Evolutionary conservation across 2,113 vertebrate genomes (phyloP).

Genomic region (Sisor rabdophorus): DNA sequence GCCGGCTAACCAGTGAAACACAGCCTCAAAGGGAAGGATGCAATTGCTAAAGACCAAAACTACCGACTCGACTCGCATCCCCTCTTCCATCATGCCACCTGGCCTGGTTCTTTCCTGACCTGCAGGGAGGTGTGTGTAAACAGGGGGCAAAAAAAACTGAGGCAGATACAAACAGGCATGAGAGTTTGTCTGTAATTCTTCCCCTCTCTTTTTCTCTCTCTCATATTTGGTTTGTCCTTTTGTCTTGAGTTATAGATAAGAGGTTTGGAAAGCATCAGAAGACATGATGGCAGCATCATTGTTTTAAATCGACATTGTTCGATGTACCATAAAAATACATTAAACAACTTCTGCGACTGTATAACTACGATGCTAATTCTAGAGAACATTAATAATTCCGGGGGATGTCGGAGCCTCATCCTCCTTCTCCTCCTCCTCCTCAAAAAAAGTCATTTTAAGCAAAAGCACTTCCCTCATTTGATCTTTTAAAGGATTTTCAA

Average conservation of each 20-base stretch:
- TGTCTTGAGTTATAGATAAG: slow-evolving; percentile 1
- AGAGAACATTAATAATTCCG: not conserved
- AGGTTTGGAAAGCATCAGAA: not conserved
- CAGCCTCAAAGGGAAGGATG: slow-evolving; percentile 93
- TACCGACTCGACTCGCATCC: slow-evolving; percentile 12
- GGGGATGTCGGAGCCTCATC: slow-evolving; percentile 34
- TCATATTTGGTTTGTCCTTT: slow-evolving; percentile 62
- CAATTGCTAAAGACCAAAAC: slow-evolving; percentile 85
- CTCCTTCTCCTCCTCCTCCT: slow-evolving; percentile 10
- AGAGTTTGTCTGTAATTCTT: slow-evolving; percentile 58
- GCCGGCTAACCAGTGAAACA: slow-evolving; percentile 86
- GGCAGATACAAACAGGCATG: slow-evolving; percentile 19
- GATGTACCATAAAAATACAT: not conserved
- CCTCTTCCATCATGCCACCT: not conserved
- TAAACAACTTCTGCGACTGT: not conserved
- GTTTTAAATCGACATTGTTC: not conserved
- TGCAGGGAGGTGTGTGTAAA: not conserved
- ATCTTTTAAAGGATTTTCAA: slow-evolving; percentile 35
- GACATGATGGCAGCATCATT: not conserved
- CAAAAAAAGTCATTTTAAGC: slow-evolving; percentile 49
- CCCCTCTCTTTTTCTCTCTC: slow-evolving; percentile 67
- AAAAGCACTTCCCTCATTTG: slow-evolving; percentile 27
- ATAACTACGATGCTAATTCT: not conserved
- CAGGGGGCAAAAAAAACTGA: slow-evolving; percentile 6
- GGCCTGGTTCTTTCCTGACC: slow-evolving; percentile 2